Base-by-base conservation (phyloP, 2,797 vertebrate genomes). In the Aeoliscus strigatus region DNA sequence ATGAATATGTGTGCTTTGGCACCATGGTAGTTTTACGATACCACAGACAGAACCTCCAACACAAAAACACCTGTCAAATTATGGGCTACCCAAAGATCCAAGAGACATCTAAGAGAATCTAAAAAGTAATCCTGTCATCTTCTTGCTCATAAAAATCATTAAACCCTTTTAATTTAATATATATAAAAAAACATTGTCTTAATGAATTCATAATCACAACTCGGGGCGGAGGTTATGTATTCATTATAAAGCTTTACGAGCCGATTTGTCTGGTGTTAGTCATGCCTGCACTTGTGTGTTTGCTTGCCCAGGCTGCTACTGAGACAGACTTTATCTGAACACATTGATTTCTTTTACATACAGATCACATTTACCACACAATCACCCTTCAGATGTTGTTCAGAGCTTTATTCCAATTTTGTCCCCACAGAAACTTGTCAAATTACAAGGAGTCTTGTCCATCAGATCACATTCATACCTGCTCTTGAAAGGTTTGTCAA, bases 1-100 rank as follows among this genome's bases (percentile, higher is more conserved):
- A 51, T 70, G 76, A 75, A 75, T 80, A 68, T 53, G 58, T 74
- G 44, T 57, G 57, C 70, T 77, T 76, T 76, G 72, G 75, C 66
- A 66, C 49, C 41, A 47, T 34, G 48, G 52, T 83, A 81, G 78
- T 78, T 79, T n/a, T n/a, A n/a, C n/a, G n/a, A n/a, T n/a, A n/a
- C n/a, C n/a, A n/a, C n/a, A n/a, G 71, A 57, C 66, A 59, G 70
- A 54, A 75, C 57, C 57, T 64, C 45, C 39, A 62, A 61, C 58
- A 31, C 59, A 44, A 45, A 73, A 74, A 81, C 64, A 73, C 67
- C 63, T 71, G 60, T 63, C 61, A 73, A 70, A 82, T 81, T 79
- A 79, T 55, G 31, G 49, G 55, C 31, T 60, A 65, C 43, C 55
- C 44, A 51, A 43, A 52, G 66, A 23, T 60, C 43, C 45, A 31